These are phyloP conservation scores for Drosophila subsilvestris DNA, from an alignment of 2,888 invertebrate genomes.

Conservation along the genomic window DNA sequence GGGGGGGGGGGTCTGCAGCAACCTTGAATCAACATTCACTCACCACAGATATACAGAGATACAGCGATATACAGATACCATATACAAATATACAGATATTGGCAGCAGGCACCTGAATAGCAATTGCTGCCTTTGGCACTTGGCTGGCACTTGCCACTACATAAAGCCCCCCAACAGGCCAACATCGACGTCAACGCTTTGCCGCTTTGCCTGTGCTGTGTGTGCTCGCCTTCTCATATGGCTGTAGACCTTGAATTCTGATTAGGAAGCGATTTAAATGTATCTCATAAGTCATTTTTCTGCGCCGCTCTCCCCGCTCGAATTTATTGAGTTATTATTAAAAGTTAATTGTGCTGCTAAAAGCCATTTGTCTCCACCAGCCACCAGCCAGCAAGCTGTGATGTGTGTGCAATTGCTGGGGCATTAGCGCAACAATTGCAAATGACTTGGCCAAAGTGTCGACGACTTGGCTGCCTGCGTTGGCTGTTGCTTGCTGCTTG, in stretches of 20 bases:
- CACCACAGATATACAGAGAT: slow-evolving; percentile 35
- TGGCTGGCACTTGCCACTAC: slow-evolving; percentile 33
- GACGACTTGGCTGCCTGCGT: slow-evolving; percentile 50
- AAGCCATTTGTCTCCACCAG: slow-evolving; percentile 40
- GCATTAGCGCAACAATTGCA: slow-evolving; percentile 64
- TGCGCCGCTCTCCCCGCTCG: slow-evolving; percentile 27
- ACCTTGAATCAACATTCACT: slow-evolving; percentile 70
- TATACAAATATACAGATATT: slow-evolving; percentile 36
- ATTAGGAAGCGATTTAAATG: slow-evolving; percentile 76
- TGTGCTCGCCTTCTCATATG: slow-evolving; percentile 76
- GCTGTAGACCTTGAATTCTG: slow-evolving; percentile 72
- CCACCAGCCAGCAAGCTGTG: background rate
- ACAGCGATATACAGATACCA: background rate
- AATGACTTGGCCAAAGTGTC: slow-evolving; percentile 58
- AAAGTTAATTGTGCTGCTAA: slow-evolving; percentile 69
- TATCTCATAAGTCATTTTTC: slow-evolving; percentile 63
- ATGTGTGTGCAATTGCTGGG: slow-evolving; percentile 48
- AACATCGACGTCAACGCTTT: slow-evolving; percentile 26
- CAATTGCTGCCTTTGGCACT: slow-evolving; percentile 73
- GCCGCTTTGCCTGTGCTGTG: slow-evolving; percentile 26
- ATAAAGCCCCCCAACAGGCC: slow-evolving; percentile 54
- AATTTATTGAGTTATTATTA: slow-evolving; percentile 69
- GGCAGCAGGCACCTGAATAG: slow-evolving; percentile 32
- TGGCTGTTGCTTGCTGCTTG: slow-evolving; percentile 26
- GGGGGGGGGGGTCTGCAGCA: slow-evolving; percentile 49